Percentiles rank a stretch among this genome's conserved stretches.
phyloP scores from a whole-genome alignment of 2,113 vertebrate genomes.

The Entomyzon cyanotis region DNA sequence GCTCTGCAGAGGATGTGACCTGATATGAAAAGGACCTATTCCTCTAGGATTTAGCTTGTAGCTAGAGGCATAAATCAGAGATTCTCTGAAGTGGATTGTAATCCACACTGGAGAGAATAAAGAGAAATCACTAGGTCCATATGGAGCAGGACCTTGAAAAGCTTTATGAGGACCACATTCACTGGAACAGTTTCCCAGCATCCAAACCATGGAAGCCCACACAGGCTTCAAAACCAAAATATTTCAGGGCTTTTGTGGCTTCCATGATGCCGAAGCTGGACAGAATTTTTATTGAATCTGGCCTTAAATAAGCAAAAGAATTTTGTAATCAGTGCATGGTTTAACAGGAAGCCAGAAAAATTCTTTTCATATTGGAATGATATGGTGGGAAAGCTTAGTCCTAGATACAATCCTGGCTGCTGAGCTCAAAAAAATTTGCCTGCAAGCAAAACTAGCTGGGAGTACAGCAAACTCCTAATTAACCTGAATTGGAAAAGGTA shows the following conservation, averaged over 20 bases:
- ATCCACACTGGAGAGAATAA: conserved; percentile 33
- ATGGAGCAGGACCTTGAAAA: conserved; percentile 45
- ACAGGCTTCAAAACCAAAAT: conserved; percentile 40
- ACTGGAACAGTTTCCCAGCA: conserved; percentile 26
- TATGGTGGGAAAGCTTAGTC: conserved; percentile 57
- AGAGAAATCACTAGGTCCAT: conserved; percentile 21
- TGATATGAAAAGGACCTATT: conserved; percentile 33
- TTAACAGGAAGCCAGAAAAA: conserved; percentile 55
- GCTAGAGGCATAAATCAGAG: conserved; percentile 26
- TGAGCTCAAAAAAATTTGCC: conserved; percentile 49
- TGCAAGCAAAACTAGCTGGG: conserved; percentile 40
- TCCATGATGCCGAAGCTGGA: conserved; percentile 41
- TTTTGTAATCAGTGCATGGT: conserved; percentile 58
- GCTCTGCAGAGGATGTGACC: conserved; percentile 33
- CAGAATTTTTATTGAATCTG: conserved; percentile 52
- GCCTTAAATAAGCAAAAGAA: conserved; percentile 61
- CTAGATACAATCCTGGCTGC: conserved; percentile 27
- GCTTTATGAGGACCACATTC: conserved; percentile 46
- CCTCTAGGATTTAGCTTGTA: conserved; percentile 46
- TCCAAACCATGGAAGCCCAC: conserved; percentile 23
- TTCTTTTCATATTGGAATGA: conserved; percentile 58
- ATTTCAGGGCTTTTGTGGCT: conserved; percentile 56
- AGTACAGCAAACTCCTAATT: conserved; percentile 3
- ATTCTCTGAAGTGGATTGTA: conserved; percentile 41
- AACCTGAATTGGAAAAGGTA: neutral